Evolutionary conservation across 2,113 vertebrate species (phyloP), one percentile per base, ranked within the genome.

Genomic region (Donacobius atricapilla): DNA sequence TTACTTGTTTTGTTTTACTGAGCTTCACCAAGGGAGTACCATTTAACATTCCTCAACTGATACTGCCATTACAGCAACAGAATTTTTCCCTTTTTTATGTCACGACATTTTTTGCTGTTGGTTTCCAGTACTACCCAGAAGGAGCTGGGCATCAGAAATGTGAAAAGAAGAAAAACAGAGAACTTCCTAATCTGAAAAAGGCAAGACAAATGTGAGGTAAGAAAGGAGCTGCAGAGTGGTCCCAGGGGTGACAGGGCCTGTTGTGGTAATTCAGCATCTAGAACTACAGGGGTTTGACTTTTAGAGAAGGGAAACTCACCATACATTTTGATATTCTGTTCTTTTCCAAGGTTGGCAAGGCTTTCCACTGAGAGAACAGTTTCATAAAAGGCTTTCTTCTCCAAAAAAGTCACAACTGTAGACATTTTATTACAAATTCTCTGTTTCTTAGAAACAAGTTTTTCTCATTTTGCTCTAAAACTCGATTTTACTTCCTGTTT

Each of bases 401-500:
- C 7, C 14, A 22, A 2, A 9, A 47, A 83, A 47, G 10, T 10
- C 30, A 61, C 27, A 90, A 75, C 30, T 64, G 30, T 35, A 73
- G 88, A 73, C 31, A 58, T 89, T 88, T 71, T 84, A 68, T 57
- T 84, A 66, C 40, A 84, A 96, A 78, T 79, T 78, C 20, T 58
- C 51, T 69, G 33, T 73, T 95, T 89, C 80, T 90, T 89, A 94
- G 87, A 90, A 95, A 93, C 42, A 10, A 87, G 45, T 39, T 96
- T 96, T 94, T 72, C 84, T 89, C 61, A 76, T 95, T 92, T 96
- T 91, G 16, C 48, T 96, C n/a, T 51, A 90, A 84, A 83, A 76
- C 17, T 79, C 3, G 5, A 12, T 17, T 91, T 93, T 94, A 84
- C 81, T 95, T 93, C 89, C 83, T 88, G 54, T 82, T 86, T 93